Base-by-base conservation (phyloP, 2,888 invertebrate species). In the Troides aeacus region DNA sequence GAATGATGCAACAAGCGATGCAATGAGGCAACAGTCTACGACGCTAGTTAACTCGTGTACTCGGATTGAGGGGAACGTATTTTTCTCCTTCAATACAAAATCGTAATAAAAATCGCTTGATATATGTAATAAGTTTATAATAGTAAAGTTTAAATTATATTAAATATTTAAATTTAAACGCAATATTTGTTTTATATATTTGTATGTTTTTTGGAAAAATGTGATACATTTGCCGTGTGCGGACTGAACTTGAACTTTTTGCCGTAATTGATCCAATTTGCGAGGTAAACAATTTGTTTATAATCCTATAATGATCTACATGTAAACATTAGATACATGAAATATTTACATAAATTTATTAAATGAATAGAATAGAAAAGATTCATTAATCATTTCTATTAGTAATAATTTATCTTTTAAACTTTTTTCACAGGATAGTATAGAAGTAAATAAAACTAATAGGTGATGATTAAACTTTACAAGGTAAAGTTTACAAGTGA, bases 1-100 rank as follows among this genome's bases (percentile, higher is more conserved):
- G n/a, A 66, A 70, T 62, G 59, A 66, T 66, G 66, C 69, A 70
- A n/a, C 53, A 24, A 58, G 58, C 39, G 2, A n/a, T n/a, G n/a
- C n/a, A n/a, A n/a, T n/a, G n/a, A n/a, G n/a, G 50, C 36, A 53
- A 18, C 53, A 6, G 53, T 39, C 46, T 59, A 64, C 21, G 12
- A 30, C 64, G 42, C 53, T 64, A 70, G 70, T 70, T 50, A 46
- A 39, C 42, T 66, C 42, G 42, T 70, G 66, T 60, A 61, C 63
- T 46, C 66, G 30, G 18, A 30, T 56, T 15, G 56, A 42, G n/a
- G 8, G 56, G 56, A 56, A 70, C 70, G 70, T 61, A 8, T 60
- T 21, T 66, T 24, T 66, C 24, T 53, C 12, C 10, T 36, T 21
- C 6, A 59, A 57, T 70, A 39, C 30, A 30, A 12, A 63, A 10